phyloP scores from a whole-genome alignment of 2,888 invertebrate species.

The Drosophila pseudotalamancana region DNA sequence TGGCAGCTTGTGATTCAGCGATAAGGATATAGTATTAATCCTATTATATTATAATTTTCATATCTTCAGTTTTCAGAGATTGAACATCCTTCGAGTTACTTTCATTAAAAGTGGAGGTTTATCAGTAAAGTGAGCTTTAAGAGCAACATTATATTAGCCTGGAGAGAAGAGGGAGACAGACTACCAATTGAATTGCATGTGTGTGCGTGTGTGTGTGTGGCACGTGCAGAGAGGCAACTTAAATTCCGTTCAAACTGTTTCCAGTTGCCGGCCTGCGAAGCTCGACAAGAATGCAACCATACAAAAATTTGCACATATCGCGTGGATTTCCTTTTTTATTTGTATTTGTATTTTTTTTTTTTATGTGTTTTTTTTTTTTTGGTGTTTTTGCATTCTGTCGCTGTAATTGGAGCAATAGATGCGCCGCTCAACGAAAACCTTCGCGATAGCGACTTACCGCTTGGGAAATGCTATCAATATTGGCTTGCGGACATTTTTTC shows the following conservation, averaged over 20 bases:
- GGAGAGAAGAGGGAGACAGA: background rate
- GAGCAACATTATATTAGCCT: conserved; percentile 19
- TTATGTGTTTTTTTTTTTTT: background rate
- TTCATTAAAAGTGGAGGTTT: too few relatives aligned
- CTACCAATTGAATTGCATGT: too few relatives aligned
- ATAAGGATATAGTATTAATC: too few relatives aligned
- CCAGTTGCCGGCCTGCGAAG: too few relatives aligned
- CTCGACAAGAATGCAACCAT: conserved; percentile 9
- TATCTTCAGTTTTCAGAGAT: too few relatives aligned
- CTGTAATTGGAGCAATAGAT: conserved; percentile 70
- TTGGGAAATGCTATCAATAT: conserved; percentile 71
- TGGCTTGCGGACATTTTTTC: conserved; percentile 67
- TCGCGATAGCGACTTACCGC: conserved; percentile 19
- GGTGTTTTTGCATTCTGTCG: conserved; percentile 3
- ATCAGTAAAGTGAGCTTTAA: conserved; percentile 10
- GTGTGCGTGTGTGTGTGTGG: too few relatives aligned
- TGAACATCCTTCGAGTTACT: too few relatives aligned
- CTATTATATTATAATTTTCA: too few relatives aligned
- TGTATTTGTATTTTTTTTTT: background rate
- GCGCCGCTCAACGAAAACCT: background rate
- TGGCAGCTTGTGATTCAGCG: too few relatives aligned
- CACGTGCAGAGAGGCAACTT: conserved; percentile 18
- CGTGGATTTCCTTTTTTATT: background rate
- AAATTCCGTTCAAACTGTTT: conserved; percentile 34
- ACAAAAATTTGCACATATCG: conserved; percentile 41